phyloP scores from a whole-genome alignment of 2,888 invertebrate genomes.

The Meliscaeva auricollis region DNA sequence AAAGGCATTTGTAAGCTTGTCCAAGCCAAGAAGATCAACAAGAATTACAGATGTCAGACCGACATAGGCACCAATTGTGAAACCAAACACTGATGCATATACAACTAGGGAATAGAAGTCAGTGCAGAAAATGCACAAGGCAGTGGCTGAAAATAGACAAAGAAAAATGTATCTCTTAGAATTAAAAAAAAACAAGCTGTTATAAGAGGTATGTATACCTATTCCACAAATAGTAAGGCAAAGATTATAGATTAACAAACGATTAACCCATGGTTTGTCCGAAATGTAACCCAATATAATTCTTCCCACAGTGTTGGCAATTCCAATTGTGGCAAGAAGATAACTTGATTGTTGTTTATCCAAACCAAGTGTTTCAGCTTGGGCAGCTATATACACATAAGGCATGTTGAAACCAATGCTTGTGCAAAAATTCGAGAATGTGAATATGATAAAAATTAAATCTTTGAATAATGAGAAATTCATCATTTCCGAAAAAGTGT shows the following conservation, averaged over 20 bases:
- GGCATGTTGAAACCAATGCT: slow-evolving; percentile 98
- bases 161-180: background rate
- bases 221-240: slow-evolving; percentile 95
- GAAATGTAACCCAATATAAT: slow-evolving; percentile 94
- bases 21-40: slow-evolving; percentile 96
- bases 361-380: slow-evolving; percentile 87
- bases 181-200: background rate
- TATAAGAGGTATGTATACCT: too few species aligned
- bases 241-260: slow-evolving; percentile 94
- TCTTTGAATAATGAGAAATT: slow-evolving; percentile 93
- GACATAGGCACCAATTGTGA: slow-evolving; percentile 97
- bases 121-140: slow-evolving; percentile 90
- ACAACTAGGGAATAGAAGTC: slow-evolving; percentile 90
- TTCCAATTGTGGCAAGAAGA: slow-evolving; percentile 92
- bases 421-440: slow-evolving; percentile 93
- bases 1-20: slow-evolving; percentile 97
- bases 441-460: slow-evolving; percentile 94
- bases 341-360: slow-evolving; percentile 87
- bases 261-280: slow-evolving; percentile 95
- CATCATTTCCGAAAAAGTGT: slow-evolving; percentile 92
- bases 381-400: slow-evolving; percentile 93
- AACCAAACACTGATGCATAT: slow-evolving; percentile 93
- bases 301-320: slow-evolving; percentile 95
- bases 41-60: slow-evolving; percentile 98
- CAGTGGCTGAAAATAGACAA: slow-evolving; percentile 88